Evolutionary conservation across 2,888 invertebrate genomes (phyloP).

Genomic region (Plusia festucae): DNA sequence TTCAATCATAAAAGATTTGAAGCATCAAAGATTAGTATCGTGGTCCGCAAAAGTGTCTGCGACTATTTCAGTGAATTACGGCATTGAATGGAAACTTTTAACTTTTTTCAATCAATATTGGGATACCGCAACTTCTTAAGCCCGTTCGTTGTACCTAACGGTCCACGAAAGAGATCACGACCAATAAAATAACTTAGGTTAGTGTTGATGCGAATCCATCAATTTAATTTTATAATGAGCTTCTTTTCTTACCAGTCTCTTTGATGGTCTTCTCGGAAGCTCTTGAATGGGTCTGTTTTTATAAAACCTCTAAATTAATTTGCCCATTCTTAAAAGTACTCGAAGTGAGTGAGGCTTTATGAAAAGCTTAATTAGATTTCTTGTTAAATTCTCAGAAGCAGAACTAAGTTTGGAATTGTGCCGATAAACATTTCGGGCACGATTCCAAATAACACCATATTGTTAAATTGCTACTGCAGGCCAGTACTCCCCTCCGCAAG

Average conservation of each 20-base stretch:
- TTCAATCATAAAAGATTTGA: neutral
- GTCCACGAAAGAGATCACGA: constrained; percentile 2
- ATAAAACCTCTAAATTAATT: neutral
- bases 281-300: neutral
- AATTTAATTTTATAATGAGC: neutral
- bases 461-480: neutral
- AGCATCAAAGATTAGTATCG: neutral
- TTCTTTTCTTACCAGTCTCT: neutral
- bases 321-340: neutral
- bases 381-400: neutral
- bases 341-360: neutral
- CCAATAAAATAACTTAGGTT: neutral
- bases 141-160: constrained; percentile 8
- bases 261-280: neutral
- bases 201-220: neutral
- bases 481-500: neutral
- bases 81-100: neutral
- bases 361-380: neutral
- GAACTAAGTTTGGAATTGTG: neutral
- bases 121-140: neutral
- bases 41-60: neutral
- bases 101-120: neutral
- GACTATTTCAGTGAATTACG: neutral
- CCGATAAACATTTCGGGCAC: constrained; percentile 1
- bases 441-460: constrained; percentile 1